Percentiles rank a stretch among this genome's conserved stretches.
Conservation (phyloP, 1,140 invertebrate genomes). For the Conus betulinus region DNA sequence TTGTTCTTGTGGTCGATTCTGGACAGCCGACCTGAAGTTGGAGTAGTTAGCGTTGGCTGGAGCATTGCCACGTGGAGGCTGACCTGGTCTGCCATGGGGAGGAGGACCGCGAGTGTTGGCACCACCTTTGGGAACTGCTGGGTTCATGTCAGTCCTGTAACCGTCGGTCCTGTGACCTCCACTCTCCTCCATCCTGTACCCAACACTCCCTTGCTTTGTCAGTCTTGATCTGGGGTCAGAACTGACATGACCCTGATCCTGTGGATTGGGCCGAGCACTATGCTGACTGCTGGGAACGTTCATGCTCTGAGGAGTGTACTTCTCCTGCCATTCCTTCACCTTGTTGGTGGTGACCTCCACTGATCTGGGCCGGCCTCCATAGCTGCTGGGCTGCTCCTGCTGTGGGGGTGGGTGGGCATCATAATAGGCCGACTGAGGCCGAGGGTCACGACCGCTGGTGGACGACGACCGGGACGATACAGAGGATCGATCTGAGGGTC, state of each 20-base stretch:
- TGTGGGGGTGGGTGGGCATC: constrained; percentile 27
- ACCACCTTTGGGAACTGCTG: background rate
- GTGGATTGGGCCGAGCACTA: background rate
- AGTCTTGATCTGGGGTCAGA: constrained; percentile 23
- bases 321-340: constrained; percentile 63
- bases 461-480: constrained; percentile 55
- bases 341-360: constrained; percentile 65
- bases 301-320: constrained; percentile 44
- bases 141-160: background rate
- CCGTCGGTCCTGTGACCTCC: background rate
- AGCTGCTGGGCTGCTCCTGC: constrained; percentile 45
- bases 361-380: constrained; percentile 59
- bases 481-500: constrained; percentile 48
- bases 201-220: background rate
- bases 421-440: constrained; percentile 67
- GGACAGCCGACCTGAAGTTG: constrained; percentile 27
- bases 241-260: constrained; percentile 24
- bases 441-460: constrained; percentile 55
- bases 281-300: background rate
- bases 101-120: background rate
- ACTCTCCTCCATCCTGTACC: constrained; percentile 1
- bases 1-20: constrained; percentile 23
- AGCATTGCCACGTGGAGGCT: background rate
- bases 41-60: constrained; percentile 23
- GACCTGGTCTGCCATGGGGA: background rate